These are phyloP conservation scores for Plecotus auritus DNA, from an alignment of 2,113 vertebrate species.

Conservation along the genomic window DNA sequence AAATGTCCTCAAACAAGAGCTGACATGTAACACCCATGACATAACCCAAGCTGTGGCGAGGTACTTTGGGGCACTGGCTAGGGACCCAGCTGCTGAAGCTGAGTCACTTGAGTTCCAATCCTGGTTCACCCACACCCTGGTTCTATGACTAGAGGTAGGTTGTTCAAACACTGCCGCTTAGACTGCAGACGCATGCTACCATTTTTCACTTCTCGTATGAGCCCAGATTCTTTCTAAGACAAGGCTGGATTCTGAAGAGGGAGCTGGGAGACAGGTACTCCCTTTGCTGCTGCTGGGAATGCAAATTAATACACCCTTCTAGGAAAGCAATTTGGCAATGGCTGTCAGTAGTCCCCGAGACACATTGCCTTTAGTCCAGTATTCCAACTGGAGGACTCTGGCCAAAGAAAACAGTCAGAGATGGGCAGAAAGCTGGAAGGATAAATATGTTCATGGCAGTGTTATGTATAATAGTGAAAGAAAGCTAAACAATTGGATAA, in stretches of 20 bases:
- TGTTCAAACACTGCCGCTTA: neutral
- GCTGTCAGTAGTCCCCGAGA: slow-evolving; percentile 41
- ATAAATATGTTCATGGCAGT: slow-evolving; percentile 30
- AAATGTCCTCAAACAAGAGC: neutral
- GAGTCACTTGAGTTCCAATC: neutral
- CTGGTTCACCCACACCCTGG: neutral
- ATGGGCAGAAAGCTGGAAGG: slow-evolving; percentile 41
- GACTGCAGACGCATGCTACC: neutral
- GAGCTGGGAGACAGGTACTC: slow-evolving; percentile 1
- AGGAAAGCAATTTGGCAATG: slow-evolving; percentile 53
- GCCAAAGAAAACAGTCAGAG: slow-evolving; percentile 56
- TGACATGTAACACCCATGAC: neutral
- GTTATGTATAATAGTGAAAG: slow-evolving; percentile 30
- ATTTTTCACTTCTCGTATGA: slow-evolving; percentile 25
- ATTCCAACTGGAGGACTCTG: slow-evolving; percentile 52
- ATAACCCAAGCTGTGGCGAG: neutral
- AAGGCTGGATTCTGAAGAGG: neutral
- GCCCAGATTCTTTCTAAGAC: slow-evolving; percentile 38
- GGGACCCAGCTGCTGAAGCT: neutral
- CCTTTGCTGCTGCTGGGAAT: slow-evolving; percentile 38
- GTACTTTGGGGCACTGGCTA: neutral
- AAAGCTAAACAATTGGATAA: neutral
- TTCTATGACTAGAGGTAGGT: neutral
- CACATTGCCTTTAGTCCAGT: slow-evolving; percentile 35
- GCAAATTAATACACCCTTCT: slow-evolving; percentile 60